Percentiles rank a stretch among this genome's conserved stretches.
These are phyloP conservation scores for Notolabrus celidotus DNA, from an alignment of 2,797 vertebrate genomes.

Conservation along the genomic window DNA sequence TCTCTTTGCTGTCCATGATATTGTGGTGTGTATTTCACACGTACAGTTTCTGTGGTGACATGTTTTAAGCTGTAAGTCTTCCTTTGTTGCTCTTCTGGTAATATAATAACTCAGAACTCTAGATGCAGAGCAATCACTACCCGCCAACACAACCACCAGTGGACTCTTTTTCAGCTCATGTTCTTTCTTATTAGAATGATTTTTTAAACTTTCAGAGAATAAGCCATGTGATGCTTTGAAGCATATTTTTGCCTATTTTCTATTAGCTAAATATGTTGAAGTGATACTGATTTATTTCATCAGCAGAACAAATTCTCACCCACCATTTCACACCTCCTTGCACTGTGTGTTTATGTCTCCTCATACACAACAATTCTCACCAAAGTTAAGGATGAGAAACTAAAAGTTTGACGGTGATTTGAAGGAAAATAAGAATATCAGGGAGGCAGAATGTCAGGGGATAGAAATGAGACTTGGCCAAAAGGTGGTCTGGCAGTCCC, in stretches of 20 bases:
- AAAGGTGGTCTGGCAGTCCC: constrained; percentile 70
- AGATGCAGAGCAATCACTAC: constrained; percentile 80
- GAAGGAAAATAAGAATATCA: constrained; percentile 66
- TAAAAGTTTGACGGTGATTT: constrained; percentile 33
- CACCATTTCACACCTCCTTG: constrained; percentile 65
- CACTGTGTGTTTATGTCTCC: constrained; percentile 71
- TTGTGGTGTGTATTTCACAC: constrained; percentile 79
- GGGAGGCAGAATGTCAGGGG: constrained; percentile 72
- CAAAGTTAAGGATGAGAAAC: constrained; percentile 79
- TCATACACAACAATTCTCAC: constrained; percentile 75
- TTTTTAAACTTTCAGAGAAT: constrained; percentile 82
- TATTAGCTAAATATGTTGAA: constrained; percentile 74
- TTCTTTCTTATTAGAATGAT: constrained; percentile 70
- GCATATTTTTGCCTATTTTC: constrained; percentile 85
- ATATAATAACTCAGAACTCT: constrained; percentile 80
- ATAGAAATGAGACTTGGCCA: constrained; percentile 59
- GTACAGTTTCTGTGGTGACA: constrained; percentile 77
- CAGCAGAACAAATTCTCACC: constrained; percentile 68
- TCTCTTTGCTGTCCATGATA: constrained; percentile 77
- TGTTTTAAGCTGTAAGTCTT: constrained; percentile 85
- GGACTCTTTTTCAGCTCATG: constrained; percentile 72
- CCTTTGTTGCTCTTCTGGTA: constrained; percentile 85
- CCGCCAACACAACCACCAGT: constrained; percentile 71
- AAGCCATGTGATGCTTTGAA: constrained; percentile 87
- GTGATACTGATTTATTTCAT: constrained; percentile 69